Base-by-base conservation (phyloP, 1,140 invertebrate species). In the Acromyrmex heyeri region DNA sequence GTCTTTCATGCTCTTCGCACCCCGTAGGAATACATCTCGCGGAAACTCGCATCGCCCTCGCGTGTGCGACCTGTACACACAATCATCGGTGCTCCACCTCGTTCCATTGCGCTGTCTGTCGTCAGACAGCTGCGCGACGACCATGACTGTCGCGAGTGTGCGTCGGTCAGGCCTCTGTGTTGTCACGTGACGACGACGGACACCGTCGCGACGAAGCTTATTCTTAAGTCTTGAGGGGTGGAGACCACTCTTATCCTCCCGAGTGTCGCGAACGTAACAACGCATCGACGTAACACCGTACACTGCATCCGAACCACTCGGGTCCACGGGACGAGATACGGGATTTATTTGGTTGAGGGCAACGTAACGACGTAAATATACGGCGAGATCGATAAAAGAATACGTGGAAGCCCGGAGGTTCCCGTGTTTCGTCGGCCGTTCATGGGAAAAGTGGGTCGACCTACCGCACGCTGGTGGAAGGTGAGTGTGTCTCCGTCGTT, bases 171-270 rank as follows among this genome's bases (percentile, higher is more conserved):
- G 24, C 14, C 38, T 62, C 55, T 81, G 78, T 64, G 55, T 44
- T 65, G 53, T 88, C 88, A 89, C 82, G 86, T 89, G 88, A 88
- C 81, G 38, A 21, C n/a, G 55, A 21, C 55, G 55, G n/a, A 57
- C 55, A 61, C 65, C 59, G 24, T 27, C 44, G 34, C 48, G 78
- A 73, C 78, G 48, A 38, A 7, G 5, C 27, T 34, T 53, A 48
- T 10, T 16, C 38, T 16, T 53, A n/a, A 5, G 72, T 53, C 48
- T 62, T 21, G 67, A 21, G 61, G 67, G 69, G 87, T 67, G 59
- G 57, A 82, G 76, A 18, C 10, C 62, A 21, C 27, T 61, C 44
- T 65, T 62, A 59, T 61, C 18, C 75, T 18, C 10, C 12, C 5
- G 44, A 3, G 24, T n/a, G 76, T 53, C 27, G 48, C 27, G n/a